Evolutionary conservation across 2,113 vertebrate species (phyloP).

Genomic region (Piprites chloris): DNA sequence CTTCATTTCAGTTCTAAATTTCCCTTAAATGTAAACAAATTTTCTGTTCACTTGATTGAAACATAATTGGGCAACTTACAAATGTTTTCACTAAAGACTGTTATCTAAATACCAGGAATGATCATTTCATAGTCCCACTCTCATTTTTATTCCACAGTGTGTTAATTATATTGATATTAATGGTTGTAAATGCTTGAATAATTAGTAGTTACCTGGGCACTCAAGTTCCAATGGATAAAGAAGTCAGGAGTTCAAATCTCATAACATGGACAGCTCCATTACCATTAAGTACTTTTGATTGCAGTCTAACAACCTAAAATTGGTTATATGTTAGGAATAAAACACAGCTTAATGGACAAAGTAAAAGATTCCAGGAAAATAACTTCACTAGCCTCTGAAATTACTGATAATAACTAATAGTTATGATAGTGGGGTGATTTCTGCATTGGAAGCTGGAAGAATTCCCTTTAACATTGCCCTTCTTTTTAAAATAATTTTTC

Average conservation of each 20-base stretch:
- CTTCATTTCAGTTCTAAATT: background rate
- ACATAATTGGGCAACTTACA: background rate
- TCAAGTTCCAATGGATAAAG: slow-evolving; percentile 76
- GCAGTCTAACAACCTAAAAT: slow-evolving; percentile 79
- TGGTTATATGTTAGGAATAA: background rate
- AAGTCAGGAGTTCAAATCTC: slow-evolving; percentile 79
- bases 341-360: background rate
- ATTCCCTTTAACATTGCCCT: background rate
- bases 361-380: background rate
- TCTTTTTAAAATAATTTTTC: background rate
- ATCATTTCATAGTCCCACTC: background rate
- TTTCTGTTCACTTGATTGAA: background rate
- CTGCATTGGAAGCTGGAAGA: background rate
- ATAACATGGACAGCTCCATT: slow-evolving; percentile 75
- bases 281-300: slow-evolving; percentile 75
- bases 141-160: background rate
- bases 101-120: background rate
- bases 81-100: background rate
- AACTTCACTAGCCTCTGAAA: background rate
- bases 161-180: slow-evolving; percentile 1
- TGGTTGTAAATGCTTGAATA: slow-evolving; percentile 35
- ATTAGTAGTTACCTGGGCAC: slow-evolving; percentile 77
- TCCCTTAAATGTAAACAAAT: background rate
- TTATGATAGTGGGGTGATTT: background rate
- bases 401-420: background rate